phyloP scores from a whole-genome alignment of 2,113 vertebrate species.

The Neogale vison region DNA sequence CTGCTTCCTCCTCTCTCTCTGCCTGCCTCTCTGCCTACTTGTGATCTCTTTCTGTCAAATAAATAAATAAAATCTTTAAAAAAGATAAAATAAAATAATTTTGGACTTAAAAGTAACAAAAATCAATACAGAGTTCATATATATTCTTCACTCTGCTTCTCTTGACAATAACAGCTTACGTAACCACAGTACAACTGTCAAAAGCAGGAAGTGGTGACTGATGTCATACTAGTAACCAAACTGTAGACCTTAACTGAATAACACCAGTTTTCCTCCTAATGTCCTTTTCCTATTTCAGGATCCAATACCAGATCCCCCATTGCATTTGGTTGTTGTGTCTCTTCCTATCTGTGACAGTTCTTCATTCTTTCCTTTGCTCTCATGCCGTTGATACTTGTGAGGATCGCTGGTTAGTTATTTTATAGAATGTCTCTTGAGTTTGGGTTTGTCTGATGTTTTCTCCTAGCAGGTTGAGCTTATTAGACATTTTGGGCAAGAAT shows the following conservation, averaged over 20 bases:
- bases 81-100: neutral
- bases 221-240: neutral
- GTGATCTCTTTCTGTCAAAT: too few relatives aligned
- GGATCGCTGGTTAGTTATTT: neutral
- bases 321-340: neutral
- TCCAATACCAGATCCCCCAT: neutral
- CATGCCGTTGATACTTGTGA: neutral
- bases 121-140: neutral
- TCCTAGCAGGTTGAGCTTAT: neutral
- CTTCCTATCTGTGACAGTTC: neutral
- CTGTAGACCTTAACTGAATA: neutral
- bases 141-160: neutral
- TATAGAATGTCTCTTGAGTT: neutral
- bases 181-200: neutral
- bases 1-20: too few relatives aligned
- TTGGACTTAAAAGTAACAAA: neutral
- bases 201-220: neutral
- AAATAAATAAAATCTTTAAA: too few relatives aligned
- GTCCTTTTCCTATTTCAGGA: neutral
- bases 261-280: neutral
- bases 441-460: slow-evolving; percentile 2
- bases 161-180: neutral
- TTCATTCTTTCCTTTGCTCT: neutral
- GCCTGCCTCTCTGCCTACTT: too few relatives aligned
- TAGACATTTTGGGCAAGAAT: neutral